Base-by-base conservation (phyloP, 1,140 invertebrate genomes). In the Aphaenogaster ashmeadi region DNA sequence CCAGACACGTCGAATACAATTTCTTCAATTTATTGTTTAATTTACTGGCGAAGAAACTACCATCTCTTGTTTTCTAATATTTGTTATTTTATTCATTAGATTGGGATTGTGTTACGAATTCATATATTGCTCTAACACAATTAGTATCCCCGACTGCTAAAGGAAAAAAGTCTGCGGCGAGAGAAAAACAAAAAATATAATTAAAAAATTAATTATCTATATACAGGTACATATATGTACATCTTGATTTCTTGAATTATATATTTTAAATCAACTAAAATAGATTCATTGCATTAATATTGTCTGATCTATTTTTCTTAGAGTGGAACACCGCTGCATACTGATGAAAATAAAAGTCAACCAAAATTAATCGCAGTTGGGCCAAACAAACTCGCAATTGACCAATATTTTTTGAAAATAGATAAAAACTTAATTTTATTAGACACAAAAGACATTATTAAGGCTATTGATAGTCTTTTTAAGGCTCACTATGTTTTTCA, bases 141-240 rank as follows among this genome's bases (percentile, higher is more conserved):
- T 69, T 69, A 50, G 9, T 69, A 21, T 21, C 66, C 11, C 66
- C 66, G n/a, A 69, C 38, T 44, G 41, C 41, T n/a, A 69, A 3
- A 69, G 66, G 66, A 27, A 38, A 44, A 66, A 66, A 15, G 3
- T 66, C 38, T 41, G 64, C 64, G 0, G 8, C 64, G 6, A 44
- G 67, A 71, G 44, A 71, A 15, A 71, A 71, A 11, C 8, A 50
- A 71, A 33, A 15, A 71, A 71, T 15, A 33, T 27, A 8, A 47
- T 69, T 3, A 71, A 33, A 33, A 71, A 71, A 52, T 27, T 71
- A 15, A 71, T 71, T 7, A 8, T 71, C 3, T 71, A 27, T 33
- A 47, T 33, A 71, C 21, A 71, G 67, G 67, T 69, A n/a, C n/a
- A n/a, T n/a, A n/a, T n/a, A n/a, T n/a, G n/a, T n/a, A n/a, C n/a